Evolutionary conservation across 2,888 invertebrate species (phyloP), one percentile per base, ranked within the genome.

Genomic region (Mechanitis mazaeus): DNA sequence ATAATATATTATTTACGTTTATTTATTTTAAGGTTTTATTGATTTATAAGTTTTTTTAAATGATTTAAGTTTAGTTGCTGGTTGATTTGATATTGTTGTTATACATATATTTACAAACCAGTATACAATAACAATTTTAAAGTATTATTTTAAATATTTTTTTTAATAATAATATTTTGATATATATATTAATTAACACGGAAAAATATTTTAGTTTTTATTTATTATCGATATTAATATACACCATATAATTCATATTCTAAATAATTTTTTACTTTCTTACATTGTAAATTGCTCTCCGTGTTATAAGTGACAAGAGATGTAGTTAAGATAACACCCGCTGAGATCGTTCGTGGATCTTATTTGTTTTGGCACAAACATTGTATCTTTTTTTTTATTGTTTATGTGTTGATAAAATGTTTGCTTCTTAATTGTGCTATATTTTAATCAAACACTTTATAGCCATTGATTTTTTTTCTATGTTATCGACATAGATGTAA

Each of bases 281-380:
- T 42, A 42, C 12, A 31, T 28, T 5, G 11, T 56, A 33, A 42
- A n/a, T 35, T 42, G 33, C 9, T 42, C 42, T 55, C 4, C 35
- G 35, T 35, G 61, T 68, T 66, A 68, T 68, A 69, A 66, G 60
- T 66, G 64, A 65, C 62, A 54, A 65, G 70, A 70, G 67, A 55
- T 59, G 65, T 65, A 67, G 65, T 68, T 66, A 66, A 68, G 69
- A 70, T 70, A 64, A 58, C 42, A 45, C 47, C 60, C 46, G 12
- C 46, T 12, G 45, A 59, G 58, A 59, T 61, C 47, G 38, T 7
- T 46, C 31, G 7, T 9, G 35, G n/a, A 11, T 35, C 33, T 35
- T 9, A 9, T 12, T 33, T 12, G 50, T 53, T 42, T 31, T 42
- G 53, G 9, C 38, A 53, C 12, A 38, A 12, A 58, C 42, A 42